Evolutionary conservation across 2,113 vertebrate species (phyloP), one percentile per base, ranked within the genome.

Genomic region (Mormyrus lacerda): DNA sequence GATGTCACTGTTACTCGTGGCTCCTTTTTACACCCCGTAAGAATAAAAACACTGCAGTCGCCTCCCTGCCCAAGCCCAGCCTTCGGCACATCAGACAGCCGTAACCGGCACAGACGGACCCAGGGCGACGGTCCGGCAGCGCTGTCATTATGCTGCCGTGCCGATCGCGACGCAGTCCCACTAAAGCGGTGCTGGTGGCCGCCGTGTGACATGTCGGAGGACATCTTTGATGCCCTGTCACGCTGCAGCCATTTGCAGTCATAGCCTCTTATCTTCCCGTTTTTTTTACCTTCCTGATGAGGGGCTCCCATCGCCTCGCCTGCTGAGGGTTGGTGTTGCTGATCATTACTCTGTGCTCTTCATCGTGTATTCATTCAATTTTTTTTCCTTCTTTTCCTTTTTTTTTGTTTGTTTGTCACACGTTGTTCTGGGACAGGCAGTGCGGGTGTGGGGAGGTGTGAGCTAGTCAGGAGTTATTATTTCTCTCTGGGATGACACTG

Each of bases 191-290:
- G 6, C 55, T 7, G 55, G 21, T 58, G 55, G 55, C 61, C 89
- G 55, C 58, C 92, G 93, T 89, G 76, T 94, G 93, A 94, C 93
- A 93, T 91, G 90, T 91, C 90, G 91, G 87, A 92, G 89, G 92
- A 82, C 90, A 85, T 93, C 92, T 93, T 93, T 92, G 91, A 89
- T 90, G 91, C 89, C 58, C 31, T 91, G 91, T 92, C 92, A 90
- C 88, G 89, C 87, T 76, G 83, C 90, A 91, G 89, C 92, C 91
- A 92, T 91, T 89, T 89, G 85, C n/a, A n/a, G n/a, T n/a, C n/a
- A n/a, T n/a, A n/a, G n/a, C 42, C 86, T 76, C 90, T 93, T 92
- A 91, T 31, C 21, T 93, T 88, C n/a, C n/a, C 90, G 79, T 4
- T 50, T 85, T 27, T n/a, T 50, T 48, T 27, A 45, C 42, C 55